These are phyloP conservation scores for Gracilinanus agilis DNA, from an alignment of 2,113 vertebrate species.

Conservation along the genomic window DNA sequence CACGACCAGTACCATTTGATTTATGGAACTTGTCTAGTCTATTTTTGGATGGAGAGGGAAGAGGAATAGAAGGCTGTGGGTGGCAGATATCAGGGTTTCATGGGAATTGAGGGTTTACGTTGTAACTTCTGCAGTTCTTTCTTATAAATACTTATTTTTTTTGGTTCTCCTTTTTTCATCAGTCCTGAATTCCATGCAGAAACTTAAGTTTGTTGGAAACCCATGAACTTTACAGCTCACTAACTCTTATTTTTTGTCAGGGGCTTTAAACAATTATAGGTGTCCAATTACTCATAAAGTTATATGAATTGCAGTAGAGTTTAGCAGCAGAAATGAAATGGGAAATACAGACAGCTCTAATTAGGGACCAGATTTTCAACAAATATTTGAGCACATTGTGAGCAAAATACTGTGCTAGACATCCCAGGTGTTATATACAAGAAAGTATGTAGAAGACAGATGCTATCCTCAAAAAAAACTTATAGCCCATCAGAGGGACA, in stretches of 20 bases:
- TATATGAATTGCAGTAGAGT: not conserved
- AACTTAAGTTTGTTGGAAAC: not conserved
- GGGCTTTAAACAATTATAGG: not conserved
- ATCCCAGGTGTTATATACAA: not conserved
- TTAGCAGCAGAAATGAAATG: not conserved
- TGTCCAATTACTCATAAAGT: not conserved
- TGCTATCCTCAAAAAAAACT: not conserved
- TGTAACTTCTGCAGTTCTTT: conserved; percentile 39
- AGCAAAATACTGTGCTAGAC: not conserved
- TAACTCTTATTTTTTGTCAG: not conserved
- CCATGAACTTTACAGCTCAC: not conserved
- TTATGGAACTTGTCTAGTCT: conserved; percentile 77
- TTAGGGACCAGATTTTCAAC: not conserved
- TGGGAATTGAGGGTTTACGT: conserved; percentile 47
- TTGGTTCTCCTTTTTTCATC: not conserved
- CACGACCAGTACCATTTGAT: conserved; percentile 64
- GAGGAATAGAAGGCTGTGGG: conserved; percentile 51
- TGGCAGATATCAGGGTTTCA: conserved; percentile 63
- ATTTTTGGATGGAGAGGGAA: conserved; percentile 72
- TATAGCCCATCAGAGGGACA: not conserved
- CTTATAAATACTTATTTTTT: not conserved
- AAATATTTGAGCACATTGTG: not conserved
- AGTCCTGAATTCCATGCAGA: not conserved
- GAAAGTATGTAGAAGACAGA: not conserved
- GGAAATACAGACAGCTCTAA: not conserved